phyloP scores from a whole-genome alignment of 2,113 vertebrate genomes.

The Sclerurus mexicanus region DNA sequence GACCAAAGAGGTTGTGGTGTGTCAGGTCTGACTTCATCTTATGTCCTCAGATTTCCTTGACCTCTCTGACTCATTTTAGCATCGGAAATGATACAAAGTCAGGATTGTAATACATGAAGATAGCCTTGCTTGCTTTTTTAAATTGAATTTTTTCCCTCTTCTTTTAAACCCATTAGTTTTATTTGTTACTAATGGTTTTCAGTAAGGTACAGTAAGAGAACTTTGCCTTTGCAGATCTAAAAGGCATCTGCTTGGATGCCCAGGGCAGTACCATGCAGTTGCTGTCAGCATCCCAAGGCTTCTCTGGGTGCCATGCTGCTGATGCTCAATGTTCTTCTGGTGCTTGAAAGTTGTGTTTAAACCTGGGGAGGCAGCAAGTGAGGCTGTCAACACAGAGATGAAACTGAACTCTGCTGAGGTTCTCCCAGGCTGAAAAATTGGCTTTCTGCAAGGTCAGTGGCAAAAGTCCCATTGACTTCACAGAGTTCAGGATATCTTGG shows the following conservation, averaged over 20 bases:
- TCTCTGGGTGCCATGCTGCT: background rate
- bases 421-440: background rate
- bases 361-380: background rate
- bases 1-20: background rate
- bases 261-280: background rate
- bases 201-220: accelerated
- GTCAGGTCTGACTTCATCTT: background rate
- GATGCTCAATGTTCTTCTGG: accelerated
- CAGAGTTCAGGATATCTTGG: background rate
- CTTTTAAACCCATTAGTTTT: background rate
- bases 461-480: background rate
- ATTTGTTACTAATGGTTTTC: background rate
- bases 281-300: background rate
- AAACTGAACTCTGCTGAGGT: background rate
- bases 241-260: background rate
- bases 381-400: background rate
- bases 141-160: too few species aligned
- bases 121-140: background rate
- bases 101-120: background rate
- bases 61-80: background rate
- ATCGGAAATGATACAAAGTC: background rate
- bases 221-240: background rate
- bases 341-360: background rate
- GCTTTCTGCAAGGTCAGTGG: background rate
- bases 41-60: slow-evolving; percentile 25